Base-by-base conservation (phyloP, 2,888 invertebrate species). In the Nebria salina region DNA sequence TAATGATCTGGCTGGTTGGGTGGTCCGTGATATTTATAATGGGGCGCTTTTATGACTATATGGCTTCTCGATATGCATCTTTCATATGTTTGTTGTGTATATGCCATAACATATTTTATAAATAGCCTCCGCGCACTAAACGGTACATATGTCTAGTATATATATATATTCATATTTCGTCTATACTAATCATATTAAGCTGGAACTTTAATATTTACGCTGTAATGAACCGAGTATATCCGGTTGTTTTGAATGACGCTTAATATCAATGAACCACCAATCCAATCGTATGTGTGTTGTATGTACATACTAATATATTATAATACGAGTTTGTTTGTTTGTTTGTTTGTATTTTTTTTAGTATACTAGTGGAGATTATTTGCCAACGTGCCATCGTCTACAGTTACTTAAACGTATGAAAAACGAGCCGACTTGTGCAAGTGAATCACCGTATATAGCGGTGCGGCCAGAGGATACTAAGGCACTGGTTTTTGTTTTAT, bases 11-110 rank as follows among this genome's bases (percentile, higher is more conserved):
- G 6, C 54, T 54, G 7, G 54, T 13, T 54, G 54, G 54, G 54
- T 54, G 54, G 54, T 54, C 54, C 54, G 54, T 54, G 54, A 54
- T 54, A 54, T 54, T 54, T 54, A 54, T 54, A 54, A 54, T 54
- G 3, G 54, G 54, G 54, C 13, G 54, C 54, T 54, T 54, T 54
- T 54, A 54, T 54, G 54, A 54, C 54, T 54, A 54, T 34, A 34
- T 54, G 54, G 54, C 54, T 54, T 54, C 54, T 54, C 54, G 54
- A 54, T 54, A 54, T 13, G 54, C 54, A 54, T 54, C 54, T 54
- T 54, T 54, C 54, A 54, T 54, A 54, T 54, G 54, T 54, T 54
- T 54, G 54, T 54, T 5, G 4, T 7, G 54, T 11, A 54, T 54
- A 54, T 54, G 54, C 54, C 54, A 54, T 54, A 54, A 54, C 54